A percentile compares a stretch with the other conserved stretches of the same genome.
These are phyloP conservation scores for Hyposoter didymator DNA, from an alignment of 2,888 invertebrate species.

Conservation along the genomic window DNA sequence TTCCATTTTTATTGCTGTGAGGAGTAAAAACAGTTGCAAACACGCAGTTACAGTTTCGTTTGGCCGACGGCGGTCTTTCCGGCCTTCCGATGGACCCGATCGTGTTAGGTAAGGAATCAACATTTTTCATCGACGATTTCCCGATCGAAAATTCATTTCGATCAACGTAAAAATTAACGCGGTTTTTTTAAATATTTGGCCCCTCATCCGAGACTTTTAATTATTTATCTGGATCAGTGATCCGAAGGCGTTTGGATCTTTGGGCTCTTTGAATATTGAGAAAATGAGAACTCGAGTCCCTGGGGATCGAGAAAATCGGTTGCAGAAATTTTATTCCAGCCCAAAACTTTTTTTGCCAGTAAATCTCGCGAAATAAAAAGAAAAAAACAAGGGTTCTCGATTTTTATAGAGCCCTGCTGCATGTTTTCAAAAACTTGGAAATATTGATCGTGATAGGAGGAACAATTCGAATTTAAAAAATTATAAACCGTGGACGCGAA, in stretches of 20 bases:
- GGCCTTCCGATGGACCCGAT: conserved; percentile 80
- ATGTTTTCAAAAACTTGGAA: not conserved
- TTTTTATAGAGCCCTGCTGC: not conserved
- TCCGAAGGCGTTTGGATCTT: not conserved
- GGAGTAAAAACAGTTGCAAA: conserved; percentile 56
- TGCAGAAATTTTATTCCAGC: not conserved
- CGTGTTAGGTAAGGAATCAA: conserved; percentile 78
- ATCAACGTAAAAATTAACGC: not conserved
- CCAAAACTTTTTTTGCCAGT: not conserved
- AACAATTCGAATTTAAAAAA: not conserved
- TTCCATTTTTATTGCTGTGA: conserved; percentile 1
- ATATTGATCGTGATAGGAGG: not conserved
- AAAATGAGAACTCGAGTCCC: not conserved
- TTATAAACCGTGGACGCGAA: not conserved
- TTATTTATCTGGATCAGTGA: not conserved
- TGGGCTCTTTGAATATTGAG: not conserved
- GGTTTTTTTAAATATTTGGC: not conserved
- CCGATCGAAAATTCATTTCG: not conserved
- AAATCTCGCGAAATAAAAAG: not conserved
- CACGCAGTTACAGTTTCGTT: conserved; percentile 53
- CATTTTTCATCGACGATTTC: not conserved
- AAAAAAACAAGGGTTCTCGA: too few relatives aligned
- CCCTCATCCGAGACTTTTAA: not conserved
- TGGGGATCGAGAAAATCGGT: not conserved
- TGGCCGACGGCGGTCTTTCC: conserved; percentile 75